Evolutionary conservation across 2,113 vertebrate species (phyloP).

Genomic region (Oenanthe oenanthe): DNA sequence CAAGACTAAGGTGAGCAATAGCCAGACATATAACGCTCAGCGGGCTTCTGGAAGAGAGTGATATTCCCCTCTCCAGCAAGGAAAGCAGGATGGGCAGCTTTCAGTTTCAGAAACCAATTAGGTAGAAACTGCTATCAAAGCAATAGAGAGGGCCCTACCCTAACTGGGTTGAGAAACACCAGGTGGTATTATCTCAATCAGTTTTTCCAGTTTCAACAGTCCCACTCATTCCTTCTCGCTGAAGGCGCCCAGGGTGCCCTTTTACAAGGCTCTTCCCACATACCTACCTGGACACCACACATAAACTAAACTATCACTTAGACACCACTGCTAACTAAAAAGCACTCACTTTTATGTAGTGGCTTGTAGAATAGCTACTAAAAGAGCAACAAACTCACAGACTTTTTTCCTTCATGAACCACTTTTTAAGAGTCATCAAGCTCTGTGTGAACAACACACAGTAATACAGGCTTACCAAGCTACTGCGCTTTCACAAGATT

Average conservation of each 20-base stretch:
- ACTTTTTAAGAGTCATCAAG: accelerated
- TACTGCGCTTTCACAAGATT: neutral
- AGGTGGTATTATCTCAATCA: neutral
- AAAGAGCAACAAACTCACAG: neutral
- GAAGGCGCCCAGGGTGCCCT: neutral
- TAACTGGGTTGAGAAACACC: constrained; percentile 45
- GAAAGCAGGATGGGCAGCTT: constrained; percentile 61
- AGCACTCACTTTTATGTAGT: neutral
- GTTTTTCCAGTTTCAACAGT: neutral
- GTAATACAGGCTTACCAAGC: neutral
- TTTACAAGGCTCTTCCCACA: neutral
- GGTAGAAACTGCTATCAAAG: constrained; percentile 66
- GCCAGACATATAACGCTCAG: neutral
- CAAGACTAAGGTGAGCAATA: neutral
- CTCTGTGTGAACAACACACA: neutral
- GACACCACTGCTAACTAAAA: neutral
- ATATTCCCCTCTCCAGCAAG: constrained; percentile 45
- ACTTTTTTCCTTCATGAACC: neutral
- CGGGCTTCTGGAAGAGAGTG: constrained; percentile 49
- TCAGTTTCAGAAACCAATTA: constrained; percentile 60
- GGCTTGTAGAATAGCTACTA: neutral
- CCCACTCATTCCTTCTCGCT: neutral
- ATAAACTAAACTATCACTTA: neutral
- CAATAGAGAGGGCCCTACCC: constrained; percentile 58
- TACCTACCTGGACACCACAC: neutral